Evolutionary conservation across 2,113 vertebrate species (phyloP).

Genomic region (Lophochroa leadbeateri): DNA sequence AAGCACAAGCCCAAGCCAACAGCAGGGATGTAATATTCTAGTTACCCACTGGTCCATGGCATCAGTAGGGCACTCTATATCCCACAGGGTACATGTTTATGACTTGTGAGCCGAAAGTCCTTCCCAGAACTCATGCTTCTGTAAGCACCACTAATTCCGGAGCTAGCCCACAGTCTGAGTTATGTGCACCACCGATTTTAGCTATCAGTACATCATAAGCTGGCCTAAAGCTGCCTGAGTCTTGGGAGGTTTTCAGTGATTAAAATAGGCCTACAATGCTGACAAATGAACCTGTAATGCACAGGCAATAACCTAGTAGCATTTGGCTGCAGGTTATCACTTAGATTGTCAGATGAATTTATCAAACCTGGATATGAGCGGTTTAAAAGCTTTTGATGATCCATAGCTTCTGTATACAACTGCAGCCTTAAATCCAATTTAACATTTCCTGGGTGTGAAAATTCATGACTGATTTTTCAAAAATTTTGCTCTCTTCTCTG

Average conservation of each 20-base stretch:
- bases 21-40: not conserved
- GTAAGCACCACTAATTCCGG: not conserved
- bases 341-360: conserved; percentile 7
- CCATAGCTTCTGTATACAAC: not conserved
- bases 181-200: not conserved
- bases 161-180: not conserved
- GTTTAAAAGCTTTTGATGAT: not conserved
- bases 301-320: not conserved
- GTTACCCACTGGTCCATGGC: not conserved
- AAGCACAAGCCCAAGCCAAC: not conserved
- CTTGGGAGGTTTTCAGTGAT: not conserved
- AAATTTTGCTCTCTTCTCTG: not conserved
- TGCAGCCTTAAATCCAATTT: not conserved
- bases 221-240: not conserved
- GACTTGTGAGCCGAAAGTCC: rapidly evolving
- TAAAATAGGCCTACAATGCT: not conserved
- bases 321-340: conserved; percentile 1
- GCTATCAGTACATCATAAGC: not conserved
- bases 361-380: conserved; percentile 2
- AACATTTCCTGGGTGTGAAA: not conserved
- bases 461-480: not conserved
- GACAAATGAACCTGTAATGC: conserved; percentile 5
- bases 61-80: not conserved
- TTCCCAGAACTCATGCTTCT: not conserved
- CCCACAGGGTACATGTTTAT: not conserved